A percentile compares a stretch with the other conserved stretches of the same genome.
Evolutionary conservation across 2,113 vertebrate species (phyloP).

Genomic region (Sinocyclocheilus rhinocerous): DNA sequence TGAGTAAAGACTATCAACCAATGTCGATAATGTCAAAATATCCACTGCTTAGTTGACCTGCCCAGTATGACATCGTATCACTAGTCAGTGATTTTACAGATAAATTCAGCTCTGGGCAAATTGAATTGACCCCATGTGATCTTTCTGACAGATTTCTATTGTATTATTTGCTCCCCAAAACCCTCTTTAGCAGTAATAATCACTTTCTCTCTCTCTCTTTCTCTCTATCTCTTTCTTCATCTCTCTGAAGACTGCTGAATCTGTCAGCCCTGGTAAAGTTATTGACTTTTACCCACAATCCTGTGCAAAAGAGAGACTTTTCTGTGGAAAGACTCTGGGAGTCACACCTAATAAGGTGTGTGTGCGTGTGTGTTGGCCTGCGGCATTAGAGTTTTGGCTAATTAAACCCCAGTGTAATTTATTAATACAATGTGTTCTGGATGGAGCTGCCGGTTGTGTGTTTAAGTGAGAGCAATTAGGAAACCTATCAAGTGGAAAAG

Average conservation of each 20-base stretch:
- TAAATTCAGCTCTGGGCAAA: neutral
- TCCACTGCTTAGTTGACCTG: neutral
- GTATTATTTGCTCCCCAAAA: neutral
- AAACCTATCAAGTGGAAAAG: slow-evolving; percentile 41
- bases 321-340: neutral
- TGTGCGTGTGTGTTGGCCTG: slow-evolving; percentile 25
- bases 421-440: slow-evolving; percentile 46
- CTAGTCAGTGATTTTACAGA: neutral
- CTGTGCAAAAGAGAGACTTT: slow-evolving; percentile 2
- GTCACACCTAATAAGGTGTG: slow-evolving; percentile 27
- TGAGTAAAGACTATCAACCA: neutral
- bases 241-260: neutral
- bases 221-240: neutral
- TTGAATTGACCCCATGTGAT: slow-evolving; percentile 5
- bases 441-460: slow-evolving; percentile 32
- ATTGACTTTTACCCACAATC: slow-evolving; percentile 8
- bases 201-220: neutral
- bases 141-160: slow-evolving; percentile 9
- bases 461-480: slow-evolving; percentile 50
- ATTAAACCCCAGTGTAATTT: slow-evolving; percentile 50
- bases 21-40: neutral
- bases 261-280: neutral
- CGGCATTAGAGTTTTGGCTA: slow-evolving; percentile 31
- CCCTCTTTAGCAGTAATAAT: slow-evolving; percentile 1
- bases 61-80: neutral